These are phyloP conservation scores for Poeciliopsis presidionis DNA, from an alignment of 2,797 vertebrate species.

Conservation along the genomic window DNA sequence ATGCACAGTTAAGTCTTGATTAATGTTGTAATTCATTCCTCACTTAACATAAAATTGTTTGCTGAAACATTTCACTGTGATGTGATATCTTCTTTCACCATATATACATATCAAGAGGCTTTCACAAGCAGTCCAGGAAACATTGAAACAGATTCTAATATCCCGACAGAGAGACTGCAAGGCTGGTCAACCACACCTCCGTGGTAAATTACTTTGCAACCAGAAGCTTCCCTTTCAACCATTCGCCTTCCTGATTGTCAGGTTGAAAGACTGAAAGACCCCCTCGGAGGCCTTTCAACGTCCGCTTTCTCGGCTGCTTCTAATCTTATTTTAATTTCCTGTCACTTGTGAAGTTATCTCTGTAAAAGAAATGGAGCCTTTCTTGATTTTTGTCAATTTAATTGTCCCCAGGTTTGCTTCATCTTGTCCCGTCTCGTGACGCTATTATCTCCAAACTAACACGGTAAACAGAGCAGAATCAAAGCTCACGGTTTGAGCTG, in stretches of 20 bases:
- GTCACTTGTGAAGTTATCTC: not conserved
- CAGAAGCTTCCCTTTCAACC: slow-evolving; percentile 4
- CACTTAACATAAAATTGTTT: not conserved
- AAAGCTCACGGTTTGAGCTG: not conserved
- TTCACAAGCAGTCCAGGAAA: not conserved
- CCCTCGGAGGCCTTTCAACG: not conserved
- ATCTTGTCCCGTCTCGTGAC: not conserved
- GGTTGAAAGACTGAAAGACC: slow-evolving; percentile 1
- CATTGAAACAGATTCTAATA: not conserved
- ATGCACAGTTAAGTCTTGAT: not conserved
- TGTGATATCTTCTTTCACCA: not conserved
- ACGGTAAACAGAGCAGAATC: not conserved
- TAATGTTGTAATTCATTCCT: not conserved
- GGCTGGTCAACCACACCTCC: not conserved
- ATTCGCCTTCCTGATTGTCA: not conserved
- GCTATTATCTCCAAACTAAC: not conserved
- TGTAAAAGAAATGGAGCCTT: not conserved
- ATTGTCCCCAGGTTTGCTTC: not conserved
- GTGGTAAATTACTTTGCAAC: not conserved
- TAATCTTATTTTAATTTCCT: slow-evolving; percentile 5
- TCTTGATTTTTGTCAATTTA: not conserved
- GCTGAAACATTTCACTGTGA: not conserved
- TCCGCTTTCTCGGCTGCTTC: not conserved
- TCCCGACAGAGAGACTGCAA: not conserved
- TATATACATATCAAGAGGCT: not conserved